phyloP scores from a whole-genome alignment of 2,113 vertebrate species.

The Tricholaema leucomelas region DNA sequence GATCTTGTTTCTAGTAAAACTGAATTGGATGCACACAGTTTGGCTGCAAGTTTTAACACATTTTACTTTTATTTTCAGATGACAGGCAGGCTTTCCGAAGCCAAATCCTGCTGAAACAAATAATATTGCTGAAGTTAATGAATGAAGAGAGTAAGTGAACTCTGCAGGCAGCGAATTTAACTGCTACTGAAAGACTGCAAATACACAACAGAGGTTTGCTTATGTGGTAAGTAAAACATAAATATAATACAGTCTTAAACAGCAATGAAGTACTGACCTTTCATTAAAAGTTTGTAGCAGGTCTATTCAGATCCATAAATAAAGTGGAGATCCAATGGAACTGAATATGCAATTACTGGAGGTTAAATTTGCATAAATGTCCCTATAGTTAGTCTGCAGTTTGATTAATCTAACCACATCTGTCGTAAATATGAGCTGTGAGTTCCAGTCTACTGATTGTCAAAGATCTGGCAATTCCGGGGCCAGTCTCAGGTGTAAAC shows the following conservation, averaged over 20 bases:
- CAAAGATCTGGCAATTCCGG: neutral
- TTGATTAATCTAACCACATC: neutral
- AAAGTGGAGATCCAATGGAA: neutral
- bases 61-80: slow-evolving; percentile 6
- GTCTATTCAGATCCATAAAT: neutral
- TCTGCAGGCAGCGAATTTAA: neutral
- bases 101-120: neutral
- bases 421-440: neutral
- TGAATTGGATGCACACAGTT: neutral
- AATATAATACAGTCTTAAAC: neutral
- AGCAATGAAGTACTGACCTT: neutral
- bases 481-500: neutral
- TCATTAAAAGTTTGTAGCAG: neutral
- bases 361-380: neutral
- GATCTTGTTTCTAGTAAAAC: neutral
- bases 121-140: neutral
- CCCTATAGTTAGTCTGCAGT: neutral
- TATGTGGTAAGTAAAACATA: neutral
- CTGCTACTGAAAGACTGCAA: neutral
- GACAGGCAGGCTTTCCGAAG: neutral
- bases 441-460: neutral
- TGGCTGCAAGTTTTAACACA: neutral
- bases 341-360: neutral
- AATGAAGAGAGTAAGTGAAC: neutral
- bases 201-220: neutral